A percentile compares a stretch with the other conserved stretches of the same genome.
phyloP scores from a whole-genome alignment of 2,113 vertebrate species.

The Rhinolophus ferrumequinum region DNA sequence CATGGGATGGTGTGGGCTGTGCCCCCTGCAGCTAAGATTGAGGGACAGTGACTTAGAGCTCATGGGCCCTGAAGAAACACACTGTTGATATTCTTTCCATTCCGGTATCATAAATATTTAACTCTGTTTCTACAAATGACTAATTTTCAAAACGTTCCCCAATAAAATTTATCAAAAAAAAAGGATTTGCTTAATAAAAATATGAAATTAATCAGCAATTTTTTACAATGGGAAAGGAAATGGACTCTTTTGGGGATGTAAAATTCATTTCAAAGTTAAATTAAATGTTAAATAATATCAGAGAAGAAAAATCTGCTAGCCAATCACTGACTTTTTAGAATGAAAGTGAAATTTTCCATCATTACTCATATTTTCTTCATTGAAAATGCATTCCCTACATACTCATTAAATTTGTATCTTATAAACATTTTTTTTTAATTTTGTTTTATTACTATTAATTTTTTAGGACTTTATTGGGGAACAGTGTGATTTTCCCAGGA shows the following conservation, averaged over 20 bases:
- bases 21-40: too few relatives aligned
- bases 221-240: not conserved
- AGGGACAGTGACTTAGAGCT: too few relatives aligned
- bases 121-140: not conserved
- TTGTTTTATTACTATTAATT: too few relatives aligned
- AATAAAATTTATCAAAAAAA: too few relatives aligned
- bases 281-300: constrained; percentile 57
- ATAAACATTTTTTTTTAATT: constrained; percentile 35
- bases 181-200: not conserved
- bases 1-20: too few relatives aligned
- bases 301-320: constrained; percentile 14
- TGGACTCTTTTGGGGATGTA: not conserved
- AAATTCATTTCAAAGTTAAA: constrained; percentile 46
- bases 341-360: constrained; percentile 48
- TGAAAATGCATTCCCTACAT: constrained; percentile 6
- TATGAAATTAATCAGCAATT: not conserved
- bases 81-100: not conserved
- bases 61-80: too few relatives aligned
- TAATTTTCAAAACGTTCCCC: not conserved
- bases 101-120: not conserved
- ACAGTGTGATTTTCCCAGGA: too few relatives aligned
- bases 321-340: constrained; percentile 32
- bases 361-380: constrained; percentile 21
- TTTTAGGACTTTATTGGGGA: too few relatives aligned
- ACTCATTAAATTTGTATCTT: constrained; percentile 51